These are phyloP conservation scores for Polydrusus cervinus DNA, from an alignment of 2,888 invertebrate species.

Conservation along the genomic window DNA sequence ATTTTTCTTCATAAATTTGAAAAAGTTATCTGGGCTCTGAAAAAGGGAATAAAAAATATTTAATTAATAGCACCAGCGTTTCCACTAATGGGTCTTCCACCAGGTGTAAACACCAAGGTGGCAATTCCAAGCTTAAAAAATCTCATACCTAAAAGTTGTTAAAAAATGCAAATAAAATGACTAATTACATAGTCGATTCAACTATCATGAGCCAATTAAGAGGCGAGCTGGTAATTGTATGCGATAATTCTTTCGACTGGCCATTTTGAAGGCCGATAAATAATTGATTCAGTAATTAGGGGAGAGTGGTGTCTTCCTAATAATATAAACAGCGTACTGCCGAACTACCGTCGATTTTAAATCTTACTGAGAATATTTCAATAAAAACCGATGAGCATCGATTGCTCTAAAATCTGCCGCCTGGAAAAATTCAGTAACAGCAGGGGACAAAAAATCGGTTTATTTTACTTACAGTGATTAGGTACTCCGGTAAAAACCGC, in stretches of 20 bases:
- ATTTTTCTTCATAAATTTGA: too few relatives aligned
- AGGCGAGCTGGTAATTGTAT: conserved; percentile 37
- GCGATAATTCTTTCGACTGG: conserved; percentile 37
- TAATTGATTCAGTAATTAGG: conserved; percentile 43
- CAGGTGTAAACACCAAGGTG: conserved; percentile 4
- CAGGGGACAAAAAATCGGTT: too few relatives aligned
- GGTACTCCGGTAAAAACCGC: too few relatives aligned
- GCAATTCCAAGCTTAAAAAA: neutral
- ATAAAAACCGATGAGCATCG: too few relatives aligned
- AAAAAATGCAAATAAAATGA: conserved; percentile 38
- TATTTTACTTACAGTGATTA: too few relatives aligned
- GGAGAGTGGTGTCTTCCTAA: too few relatives aligned
- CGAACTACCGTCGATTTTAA: too few relatives aligned
- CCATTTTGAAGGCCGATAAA: conserved; percentile 43
- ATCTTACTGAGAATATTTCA: too few relatives aligned
- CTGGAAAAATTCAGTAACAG: too few relatives aligned
- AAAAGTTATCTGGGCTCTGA: too few relatives aligned
- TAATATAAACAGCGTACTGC: too few relatives aligned
- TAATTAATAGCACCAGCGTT: neutral
- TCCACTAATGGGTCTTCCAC: neutral
- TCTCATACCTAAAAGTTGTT: conserved; percentile 7
- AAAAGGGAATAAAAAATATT: neutral
- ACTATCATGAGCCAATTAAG: conserved; percentile 42
- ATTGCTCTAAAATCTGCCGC: too few relatives aligned
- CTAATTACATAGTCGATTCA: conserved; percentile 28